Evolutionary conservation across 2,888 invertebrate genomes (phyloP), one percentile per base, ranked within the genome.

Genomic region (Abrostola tripartita): DNA sequence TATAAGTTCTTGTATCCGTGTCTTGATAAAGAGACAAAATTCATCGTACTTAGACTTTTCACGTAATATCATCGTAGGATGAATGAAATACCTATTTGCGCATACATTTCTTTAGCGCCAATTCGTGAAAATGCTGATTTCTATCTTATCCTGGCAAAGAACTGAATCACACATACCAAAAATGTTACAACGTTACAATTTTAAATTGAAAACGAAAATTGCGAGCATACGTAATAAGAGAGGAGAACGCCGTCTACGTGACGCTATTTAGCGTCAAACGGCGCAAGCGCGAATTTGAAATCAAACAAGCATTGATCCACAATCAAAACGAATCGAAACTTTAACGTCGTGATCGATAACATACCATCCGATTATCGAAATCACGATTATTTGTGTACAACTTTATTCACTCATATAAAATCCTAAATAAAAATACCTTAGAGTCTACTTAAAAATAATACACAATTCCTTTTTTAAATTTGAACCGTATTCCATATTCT

Each of bases 261-360:
- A 92, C 86, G 91, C 94, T 93, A 92, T 94, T 94, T 94, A 94
- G 89, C 92, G 86, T 89, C 88, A 92, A 92, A 90, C 90, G 88
- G 88, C 86, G 92, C 91, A 92, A 91, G 93, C 93, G 93, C 90
- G 93, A 94, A 94, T 94, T 94, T 93, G 91, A 94, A 93, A 94
- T 94, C 94, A 94, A 94, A 94, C 94, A 93, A 91, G 89, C 88
- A 90, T 90, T 88, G 90, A 89, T 92, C 85, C 89, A 88, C 92
- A 91, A 92, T 94, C 93, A 92, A 91, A 90, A 87, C 93, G 88
- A 93, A 91, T 93, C 90, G 92, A 92, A 90, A 90, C 90, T 87
- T 91, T 90, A 90, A 79, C 90, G 82, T 92, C 93, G 92, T 92
- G 93, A 93, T 94, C 93, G 91, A 92, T 92, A 93, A 90, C 90